Conservation (phyloP, 2,888 invertebrate genomes). For the Syritta pipiens region DNA sequence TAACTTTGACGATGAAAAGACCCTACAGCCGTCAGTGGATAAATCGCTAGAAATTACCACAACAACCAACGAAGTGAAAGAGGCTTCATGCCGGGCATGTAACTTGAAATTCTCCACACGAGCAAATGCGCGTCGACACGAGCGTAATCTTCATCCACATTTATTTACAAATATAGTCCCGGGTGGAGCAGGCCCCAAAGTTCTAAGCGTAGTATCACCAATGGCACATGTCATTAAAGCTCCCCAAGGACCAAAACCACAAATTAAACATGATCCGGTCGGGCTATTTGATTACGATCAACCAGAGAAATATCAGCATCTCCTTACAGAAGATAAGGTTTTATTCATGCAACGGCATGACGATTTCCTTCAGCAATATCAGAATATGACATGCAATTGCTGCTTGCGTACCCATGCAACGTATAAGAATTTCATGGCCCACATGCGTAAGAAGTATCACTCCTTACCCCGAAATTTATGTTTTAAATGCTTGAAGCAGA, state of each 20-base stretch:
- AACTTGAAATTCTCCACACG: conserved; percentile 79
- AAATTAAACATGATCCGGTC: conserved; percentile 66
- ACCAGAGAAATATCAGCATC: conserved; percentile 78
- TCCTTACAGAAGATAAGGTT: conserved; percentile 77
- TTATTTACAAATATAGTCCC: conserved; percentile 72
- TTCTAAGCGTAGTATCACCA: conserved; percentile 73
- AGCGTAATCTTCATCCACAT: conserved; percentile 79
- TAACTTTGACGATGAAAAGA: conserved; percentile 47
- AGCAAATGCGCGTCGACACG: conserved; percentile 79
- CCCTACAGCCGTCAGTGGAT: conserved; percentile 6
- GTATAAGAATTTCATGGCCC: conserved; percentile 79
- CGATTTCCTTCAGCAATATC: conserved; percentile 78
- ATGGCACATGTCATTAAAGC: conserved; percentile 28
- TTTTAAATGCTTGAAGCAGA: conserved; percentile 79
- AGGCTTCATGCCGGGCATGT: conserved; percentile 78
- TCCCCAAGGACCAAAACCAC: conserved; percentile 10
- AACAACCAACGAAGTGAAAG: conserved; percentile 74
- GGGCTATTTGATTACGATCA: conserved; percentile 78
- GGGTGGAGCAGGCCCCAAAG: conserved; percentile 73
- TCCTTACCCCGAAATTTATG: conserved; percentile 78
- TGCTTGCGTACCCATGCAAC: conserved; percentile 77
- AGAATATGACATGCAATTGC: conserved; percentile 79
- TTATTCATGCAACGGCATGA: conserved; percentile 77
- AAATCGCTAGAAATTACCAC: conserved; percentile 70
- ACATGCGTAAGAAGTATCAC: conserved; percentile 79